Evolutionary conservation across 1,140 invertebrate genomes (phyloP).

Genomic region (Eurosta solidaginis): DNA sequence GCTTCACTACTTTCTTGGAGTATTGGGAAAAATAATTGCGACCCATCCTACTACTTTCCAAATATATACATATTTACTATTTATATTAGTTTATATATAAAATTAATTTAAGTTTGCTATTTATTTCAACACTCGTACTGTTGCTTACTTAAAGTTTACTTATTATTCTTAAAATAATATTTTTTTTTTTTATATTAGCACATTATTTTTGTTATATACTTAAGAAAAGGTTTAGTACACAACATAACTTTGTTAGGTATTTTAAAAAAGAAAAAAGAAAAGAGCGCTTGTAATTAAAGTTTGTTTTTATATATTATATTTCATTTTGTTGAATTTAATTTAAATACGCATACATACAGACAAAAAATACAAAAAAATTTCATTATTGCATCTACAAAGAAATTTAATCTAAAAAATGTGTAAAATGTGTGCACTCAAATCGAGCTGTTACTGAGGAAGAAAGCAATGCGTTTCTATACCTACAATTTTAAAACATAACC

Average conservation of each 20-base stretch:
- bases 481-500: too few relatives aligned
- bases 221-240: conserved; percentile 11
- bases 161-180: background rate
- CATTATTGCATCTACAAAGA: background rate
- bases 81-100: conserved; percentile 14
- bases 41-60: too few relatives aligned
- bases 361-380: background rate
- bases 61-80: too few relatives aligned
- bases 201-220: background rate
- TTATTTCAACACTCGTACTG: background rate
- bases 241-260: background rate
- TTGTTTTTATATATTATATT: background rate
- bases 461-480: too few relatives aligned
- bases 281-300: too few relatives aligned
- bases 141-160: conserved; percentile 26
- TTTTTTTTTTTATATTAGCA: background rate
- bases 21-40: too few relatives aligned
- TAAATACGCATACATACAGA: background rate
- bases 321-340: conserved; percentile 5
- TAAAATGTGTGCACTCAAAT: background rate
- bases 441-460: too few relatives aligned
- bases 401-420: background rate
- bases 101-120: background rate
- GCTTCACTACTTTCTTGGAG: too few relatives aligned
- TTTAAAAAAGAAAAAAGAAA: background rate